Conservation (phyloP, 2,888 invertebrate species). For the Temnothorax ravouxi region DNA sequence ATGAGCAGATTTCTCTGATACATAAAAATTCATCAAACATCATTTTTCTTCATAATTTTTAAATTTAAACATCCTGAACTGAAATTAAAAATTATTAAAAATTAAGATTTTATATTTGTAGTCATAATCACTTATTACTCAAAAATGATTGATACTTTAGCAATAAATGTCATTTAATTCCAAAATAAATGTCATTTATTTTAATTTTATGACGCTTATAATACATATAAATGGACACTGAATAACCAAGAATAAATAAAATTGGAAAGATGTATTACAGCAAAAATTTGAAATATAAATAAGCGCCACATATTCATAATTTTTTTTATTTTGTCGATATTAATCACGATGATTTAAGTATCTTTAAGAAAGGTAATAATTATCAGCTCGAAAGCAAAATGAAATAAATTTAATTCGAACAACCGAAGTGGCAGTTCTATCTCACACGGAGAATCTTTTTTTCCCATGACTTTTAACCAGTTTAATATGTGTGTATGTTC, state of each 20-base stretch:
- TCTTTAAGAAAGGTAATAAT: conserved; percentile 12
- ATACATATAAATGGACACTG: neutral
- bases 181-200: neutral
- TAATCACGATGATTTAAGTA: neutral
- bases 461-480: conserved; percentile 4
- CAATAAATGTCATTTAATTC: neutral
- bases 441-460: conserved; percentile 9
- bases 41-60: neutral
- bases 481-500: conserved; percentile 8
- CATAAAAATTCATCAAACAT: neutral
- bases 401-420: conserved; percentile 18
- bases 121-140: neutral
- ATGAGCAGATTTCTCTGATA: neutral
- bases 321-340: neutral
- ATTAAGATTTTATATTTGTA: neutral
- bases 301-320: neutral
- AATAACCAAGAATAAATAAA: neutral
- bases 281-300: neutral
- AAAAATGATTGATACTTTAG: conserved; percentile 4
- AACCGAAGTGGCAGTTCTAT: neutral
- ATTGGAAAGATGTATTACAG: neutral
- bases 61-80: neutral
- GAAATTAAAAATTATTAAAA: neutral
- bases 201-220: neutral
- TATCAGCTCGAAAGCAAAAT: neutral